These are phyloP conservation scores for Pantelozetes paolii DNA, from an alignment of 2,888 invertebrate genomes.

Conservation along the genomic window DNA sequence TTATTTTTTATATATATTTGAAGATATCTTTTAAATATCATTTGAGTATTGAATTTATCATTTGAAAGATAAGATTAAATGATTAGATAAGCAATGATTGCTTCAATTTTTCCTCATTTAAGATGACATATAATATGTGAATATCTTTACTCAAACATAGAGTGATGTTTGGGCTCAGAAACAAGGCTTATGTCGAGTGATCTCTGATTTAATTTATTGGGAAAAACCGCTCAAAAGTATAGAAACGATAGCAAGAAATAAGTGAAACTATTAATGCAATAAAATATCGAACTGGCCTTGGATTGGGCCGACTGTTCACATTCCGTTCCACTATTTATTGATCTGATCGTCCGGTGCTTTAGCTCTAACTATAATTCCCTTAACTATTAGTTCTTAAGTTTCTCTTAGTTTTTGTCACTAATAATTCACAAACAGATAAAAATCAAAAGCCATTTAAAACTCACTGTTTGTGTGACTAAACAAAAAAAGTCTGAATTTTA, in stretches of 20 bases:
- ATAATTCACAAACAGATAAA: conserved; percentile 24
- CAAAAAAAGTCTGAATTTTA: neutral
- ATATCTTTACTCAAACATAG: neutral
- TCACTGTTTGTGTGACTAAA: neutral
- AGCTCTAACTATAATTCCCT: neutral
- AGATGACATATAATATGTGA: conserved; percentile 8
- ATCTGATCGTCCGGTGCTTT: neutral
- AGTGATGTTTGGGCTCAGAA: neutral
- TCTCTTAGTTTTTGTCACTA: neutral
- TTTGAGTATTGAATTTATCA: conserved; percentile 27
- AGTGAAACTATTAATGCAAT: conserved; percentile 1
- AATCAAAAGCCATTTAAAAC: neutral
- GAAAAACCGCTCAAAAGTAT: conserved; percentile 17
- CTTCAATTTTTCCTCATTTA: neutral
- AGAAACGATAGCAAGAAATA: neutral
- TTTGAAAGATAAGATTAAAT: conserved; percentile 27
- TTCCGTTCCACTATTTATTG: conserved; percentile 34
- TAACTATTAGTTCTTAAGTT: neutral
- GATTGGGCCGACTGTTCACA: conserved; percentile 3
- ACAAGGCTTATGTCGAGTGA: neutral
- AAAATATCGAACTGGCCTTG: conserved; percentile 28
- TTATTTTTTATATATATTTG: neutral
- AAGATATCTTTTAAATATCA: neutral
- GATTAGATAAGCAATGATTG: conserved; percentile 25
- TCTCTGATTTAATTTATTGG: conserved; percentile 15